Evolutionary conservation across 2,113 vertebrate species (phyloP).

Genomic region (Seriola quinqueradiata): DNA sequence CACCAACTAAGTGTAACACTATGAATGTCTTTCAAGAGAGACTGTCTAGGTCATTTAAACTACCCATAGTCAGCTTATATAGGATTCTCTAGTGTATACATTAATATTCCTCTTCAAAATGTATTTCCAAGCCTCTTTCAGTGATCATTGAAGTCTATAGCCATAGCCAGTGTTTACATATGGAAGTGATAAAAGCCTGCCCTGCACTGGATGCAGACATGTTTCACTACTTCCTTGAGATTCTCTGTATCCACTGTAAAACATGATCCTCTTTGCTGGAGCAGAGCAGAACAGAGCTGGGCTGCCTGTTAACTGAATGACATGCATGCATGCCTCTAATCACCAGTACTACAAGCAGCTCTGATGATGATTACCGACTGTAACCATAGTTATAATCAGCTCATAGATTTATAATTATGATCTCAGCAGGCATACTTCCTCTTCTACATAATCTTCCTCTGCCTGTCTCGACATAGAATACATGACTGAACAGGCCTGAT

Average conservation of each 20-base stretch:
- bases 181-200: constrained; percentile 66
- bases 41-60: not conserved
- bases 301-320: constrained; percentile 67
- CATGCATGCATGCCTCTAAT: constrained; percentile 75
- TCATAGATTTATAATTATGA: constrained; percentile 82
- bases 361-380: constrained; percentile 83
- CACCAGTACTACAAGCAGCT: constrained; percentile 78
- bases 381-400: constrained; percentile 82
- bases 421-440: constrained; percentile 79
- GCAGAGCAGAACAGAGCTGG: constrained; percentile 53
- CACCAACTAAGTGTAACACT: not conserved
- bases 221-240: constrained; percentile 62
- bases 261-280: constrained; percentile 68
- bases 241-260: constrained; percentile 65
- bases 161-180: constrained; percentile 52
- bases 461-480: constrained; percentile 49
- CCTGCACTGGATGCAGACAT: constrained; percentile 29
- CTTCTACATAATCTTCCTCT: constrained; percentile 66
- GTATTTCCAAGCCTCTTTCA: constrained; percentile 11
- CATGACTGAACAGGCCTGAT: constrained; percentile 66
- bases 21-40: not conserved
- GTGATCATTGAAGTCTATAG: constrained; percentile 7
- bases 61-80: not conserved
- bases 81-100: not conserved
- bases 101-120: constrained; percentile 8